phyloP scores from a whole-genome alignment of 2,888 invertebrate genomes.

The Stramonita haemastoma region DNA sequence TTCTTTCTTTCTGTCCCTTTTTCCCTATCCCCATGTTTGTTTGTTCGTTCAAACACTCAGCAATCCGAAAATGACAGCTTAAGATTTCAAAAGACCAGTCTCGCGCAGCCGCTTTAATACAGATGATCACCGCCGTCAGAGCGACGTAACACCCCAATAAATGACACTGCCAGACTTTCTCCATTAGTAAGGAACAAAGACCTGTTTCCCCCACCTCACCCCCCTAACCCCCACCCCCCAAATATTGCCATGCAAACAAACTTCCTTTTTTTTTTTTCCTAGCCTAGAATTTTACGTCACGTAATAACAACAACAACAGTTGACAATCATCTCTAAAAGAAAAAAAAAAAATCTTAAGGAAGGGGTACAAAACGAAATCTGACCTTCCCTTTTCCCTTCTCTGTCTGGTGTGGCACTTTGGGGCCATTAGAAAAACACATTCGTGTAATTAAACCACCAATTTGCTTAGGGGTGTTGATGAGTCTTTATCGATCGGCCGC shows the following conservation, averaged over 20 bases:
- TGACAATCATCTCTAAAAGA: background rate
- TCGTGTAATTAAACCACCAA: constrained; percentile 39
- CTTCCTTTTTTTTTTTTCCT: background rate
- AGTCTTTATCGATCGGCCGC: constrained; percentile 24
- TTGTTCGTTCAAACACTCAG: no score
- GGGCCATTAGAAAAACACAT: constrained; percentile 36
- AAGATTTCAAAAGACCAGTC: no score
- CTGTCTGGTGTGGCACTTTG: background rate
- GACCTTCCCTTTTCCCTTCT: background rate
- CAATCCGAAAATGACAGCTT: no score
- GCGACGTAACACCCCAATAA: background rate
- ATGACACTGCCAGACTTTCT: background rate
- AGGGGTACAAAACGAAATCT: background rate
- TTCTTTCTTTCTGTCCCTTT: no score
- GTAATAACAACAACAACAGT: background rate
- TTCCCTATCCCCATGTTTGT: no score
- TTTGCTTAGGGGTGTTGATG: constrained; percentile 21
- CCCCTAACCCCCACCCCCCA: no score
- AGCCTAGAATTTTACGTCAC: background rate
- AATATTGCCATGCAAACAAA: background rate
- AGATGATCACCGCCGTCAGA: no score
- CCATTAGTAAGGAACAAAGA: background rate
- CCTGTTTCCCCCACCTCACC: background rate
- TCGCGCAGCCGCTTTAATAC: no score
- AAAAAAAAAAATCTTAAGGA: background rate